Evolutionary conservation across 2,888 invertebrate species (phyloP), one percentile per base, ranked within the genome.

Genomic region (Agapostemon virescens): DNA sequence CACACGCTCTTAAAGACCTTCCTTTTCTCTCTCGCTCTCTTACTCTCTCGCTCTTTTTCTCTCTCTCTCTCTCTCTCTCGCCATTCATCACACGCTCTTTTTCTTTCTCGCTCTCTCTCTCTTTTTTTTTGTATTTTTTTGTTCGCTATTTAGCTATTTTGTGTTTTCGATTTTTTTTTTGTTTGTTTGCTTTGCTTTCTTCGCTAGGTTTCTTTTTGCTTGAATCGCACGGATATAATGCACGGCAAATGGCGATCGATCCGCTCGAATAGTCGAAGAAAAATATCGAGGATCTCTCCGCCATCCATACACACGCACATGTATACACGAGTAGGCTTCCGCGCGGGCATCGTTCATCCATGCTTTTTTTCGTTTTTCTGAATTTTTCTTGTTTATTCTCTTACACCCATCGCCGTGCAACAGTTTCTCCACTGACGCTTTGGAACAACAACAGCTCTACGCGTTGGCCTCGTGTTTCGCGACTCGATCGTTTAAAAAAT

Each of bases 391-490:
- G 5, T 55, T 42, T 40, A 1, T 42, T 20, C n/a, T 4, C n/a
- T n/a, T n/a, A n/a, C n/a, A n/a, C 17, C 79, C 79, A 76, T 84
- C 75, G 77, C 84, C 85, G 76, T 74, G 81, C 77, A 63, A 73
- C 61, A 38, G 73, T 55, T 55, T 26, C 7, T 26, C 26, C 40
- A 66, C 81, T 74, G 78, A 76, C 78, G 74, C 73, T 76, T 82
- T 82, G 83, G 82, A 83, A 83, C 82, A 82, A 82, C 79, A 85
- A 85, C 86, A 85, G 79, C 78, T 83, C 63, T 80, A 82, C 85
- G 84, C 82, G 85, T 87, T 87, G 83, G 86, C 79, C 82, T 87
- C 87, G 87, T 87, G 86, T 83, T 86, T 87, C 87, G 87, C 85
- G 83, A 83, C 75, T 87, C 84, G 81, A 81, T 83, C 84, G 82